These are phyloP conservation scores for Phyllopteryx taeniolatus DNA, from an alignment of 2,113 vertebrate species.

Conservation along the genomic window DNA sequence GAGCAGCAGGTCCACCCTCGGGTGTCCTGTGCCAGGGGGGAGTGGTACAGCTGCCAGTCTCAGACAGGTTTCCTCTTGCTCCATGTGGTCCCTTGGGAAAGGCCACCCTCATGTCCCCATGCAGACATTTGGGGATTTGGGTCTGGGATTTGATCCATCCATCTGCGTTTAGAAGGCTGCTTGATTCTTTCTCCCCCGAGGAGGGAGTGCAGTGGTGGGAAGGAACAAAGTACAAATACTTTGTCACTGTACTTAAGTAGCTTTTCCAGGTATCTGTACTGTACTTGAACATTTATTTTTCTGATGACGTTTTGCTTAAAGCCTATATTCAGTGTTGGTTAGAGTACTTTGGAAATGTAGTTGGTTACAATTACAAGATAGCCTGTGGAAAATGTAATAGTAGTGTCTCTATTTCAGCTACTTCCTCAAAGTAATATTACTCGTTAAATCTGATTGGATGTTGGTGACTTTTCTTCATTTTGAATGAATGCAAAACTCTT, in stretches of 20 bases:
- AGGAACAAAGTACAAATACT: background rate
- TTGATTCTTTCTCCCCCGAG: conserved; percentile 55
- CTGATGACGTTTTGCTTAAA: too few relatives aligned
- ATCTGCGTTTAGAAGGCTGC: conserved; percentile 55
- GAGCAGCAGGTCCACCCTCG: conserved; percentile 71
- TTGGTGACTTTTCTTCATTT: too few relatives aligned
- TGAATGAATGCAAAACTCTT: too few relatives aligned
- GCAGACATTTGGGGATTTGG: conserved; percentile 44
- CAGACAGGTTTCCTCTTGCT: conserved; percentile 54
- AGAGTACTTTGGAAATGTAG: too few relatives aligned
- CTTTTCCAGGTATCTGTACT: background rate
- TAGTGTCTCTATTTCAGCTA: too few relatives aligned
- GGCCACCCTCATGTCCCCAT: conserved; percentile 61
- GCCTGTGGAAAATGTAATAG: too few relatives aligned
- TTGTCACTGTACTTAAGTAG: background rate
- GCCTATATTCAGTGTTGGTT: too few relatives aligned
- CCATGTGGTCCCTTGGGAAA: conserved; percentile 52
- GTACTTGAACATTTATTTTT: too few relatives aligned
- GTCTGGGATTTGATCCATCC: conserved; percentile 61
- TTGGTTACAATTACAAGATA: too few relatives aligned
- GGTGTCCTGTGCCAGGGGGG: conserved; percentile 54
- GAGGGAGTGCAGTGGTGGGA: conserved; percentile 23
- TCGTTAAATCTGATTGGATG: too few relatives aligned
- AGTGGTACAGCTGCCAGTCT: conserved; percentile 64
- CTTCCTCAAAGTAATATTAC: too few relatives aligned